phyloP scores from a whole-genome alignment of 2,113 vertebrate species.

The Sylvietta virens region DNA sequence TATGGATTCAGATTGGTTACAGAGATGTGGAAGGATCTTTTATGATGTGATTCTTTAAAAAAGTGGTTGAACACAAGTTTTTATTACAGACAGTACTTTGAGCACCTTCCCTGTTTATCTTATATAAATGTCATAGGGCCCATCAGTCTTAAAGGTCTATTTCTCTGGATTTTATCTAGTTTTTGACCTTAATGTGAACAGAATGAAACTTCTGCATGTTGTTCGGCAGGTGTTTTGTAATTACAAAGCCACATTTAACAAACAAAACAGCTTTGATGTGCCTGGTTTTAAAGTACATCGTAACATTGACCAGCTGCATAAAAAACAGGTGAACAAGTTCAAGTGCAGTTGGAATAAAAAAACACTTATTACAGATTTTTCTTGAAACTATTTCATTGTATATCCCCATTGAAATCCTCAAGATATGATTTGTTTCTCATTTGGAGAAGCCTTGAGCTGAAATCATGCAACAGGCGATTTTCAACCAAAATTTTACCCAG shows the following conservation, averaged over 20 bases:
- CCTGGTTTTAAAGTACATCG: background rate
- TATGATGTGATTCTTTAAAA: background rate
- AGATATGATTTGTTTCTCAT: background rate
- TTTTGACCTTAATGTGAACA: background rate
- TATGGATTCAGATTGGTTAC: background rate
- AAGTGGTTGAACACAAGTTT: background rate
- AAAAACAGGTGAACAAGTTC: background rate
- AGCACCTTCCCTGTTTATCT: background rate
- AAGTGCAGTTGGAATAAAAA: background rate
- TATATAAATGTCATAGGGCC: background rate
- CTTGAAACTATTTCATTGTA: background rate
- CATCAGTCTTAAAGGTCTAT: background rate
- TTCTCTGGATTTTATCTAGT: background rate
- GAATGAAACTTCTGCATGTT: background rate
- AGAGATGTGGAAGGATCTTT: background rate
- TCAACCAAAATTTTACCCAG: background rate
- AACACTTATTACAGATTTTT: background rate
- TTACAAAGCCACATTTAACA: background rate
- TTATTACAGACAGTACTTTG: background rate
- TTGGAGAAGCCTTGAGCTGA: background rate
- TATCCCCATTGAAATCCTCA: background rate
- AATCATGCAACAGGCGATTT: background rate
- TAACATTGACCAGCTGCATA: background rate
- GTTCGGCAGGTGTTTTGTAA: background rate
- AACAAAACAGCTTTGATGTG: background rate